These are phyloP conservation scores for Macrosoma leucophasiata DNA, from an alignment of 2,888 invertebrate genomes.

Conservation along the genomic window DNA sequence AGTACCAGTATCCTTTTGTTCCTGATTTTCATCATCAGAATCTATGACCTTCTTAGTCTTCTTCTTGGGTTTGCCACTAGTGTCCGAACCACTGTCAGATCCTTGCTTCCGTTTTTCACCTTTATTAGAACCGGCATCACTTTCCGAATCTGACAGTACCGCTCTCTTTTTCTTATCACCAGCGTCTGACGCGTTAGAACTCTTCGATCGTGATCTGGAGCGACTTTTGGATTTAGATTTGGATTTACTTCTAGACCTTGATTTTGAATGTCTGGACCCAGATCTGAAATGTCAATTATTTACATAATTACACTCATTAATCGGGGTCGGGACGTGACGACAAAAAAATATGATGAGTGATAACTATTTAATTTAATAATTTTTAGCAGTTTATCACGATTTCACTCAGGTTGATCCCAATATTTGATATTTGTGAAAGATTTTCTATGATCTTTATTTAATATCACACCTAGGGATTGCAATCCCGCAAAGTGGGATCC, in stretches of 20 bases:
- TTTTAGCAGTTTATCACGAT: too few species aligned
- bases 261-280: conserved; percentile 54
- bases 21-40: conserved; percentile 76
- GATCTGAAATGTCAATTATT: conserved; percentile 36
- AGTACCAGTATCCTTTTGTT: conserved; percentile 50
- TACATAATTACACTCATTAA: too few species aligned
- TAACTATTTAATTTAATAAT: too few species aligned
- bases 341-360: background rate
- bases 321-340: too few species aligned
- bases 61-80: conserved; percentile 57
- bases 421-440: too few species aligned
- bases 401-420: too few species aligned
- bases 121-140: conserved; percentile 48
- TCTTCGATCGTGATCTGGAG: conserved; percentile 60
- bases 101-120: conserved; percentile 59
- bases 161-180: conserved; percentile 61
- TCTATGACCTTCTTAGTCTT: conserved; percentile 78
- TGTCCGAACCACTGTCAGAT: conserved; percentile 61
- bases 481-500: too few species aligned
- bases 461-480: too few species aligned
- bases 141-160: conserved; percentile 71
- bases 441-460: too few species aligned
- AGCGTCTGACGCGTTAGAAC: conserved; percentile 52
- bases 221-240: conserved; percentile 65
- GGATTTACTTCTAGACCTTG: conserved; percentile 59